A percentile compares a stretch with the other conserved stretches of the same genome.
Conservation (phyloP, 2,888 invertebrate genomes). For the Trissoscelio sp. region DNA sequence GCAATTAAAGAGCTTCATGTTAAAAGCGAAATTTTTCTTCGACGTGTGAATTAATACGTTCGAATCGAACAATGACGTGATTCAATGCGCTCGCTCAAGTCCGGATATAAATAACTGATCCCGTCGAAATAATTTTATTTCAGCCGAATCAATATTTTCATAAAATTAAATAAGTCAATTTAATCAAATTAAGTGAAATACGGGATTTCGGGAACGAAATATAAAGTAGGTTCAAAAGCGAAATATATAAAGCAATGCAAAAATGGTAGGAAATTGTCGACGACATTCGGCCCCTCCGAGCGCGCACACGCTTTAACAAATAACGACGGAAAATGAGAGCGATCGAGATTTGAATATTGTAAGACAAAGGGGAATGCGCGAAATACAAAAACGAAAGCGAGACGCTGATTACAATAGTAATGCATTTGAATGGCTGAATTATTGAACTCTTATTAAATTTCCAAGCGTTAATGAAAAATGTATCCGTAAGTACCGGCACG, state of each 20-base stretch:
- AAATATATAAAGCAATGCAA: slow-evolving; percentile 14
- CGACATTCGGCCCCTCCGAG: neutral
- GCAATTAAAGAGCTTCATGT: slow-evolving; percentile 48
- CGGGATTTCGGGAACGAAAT: neutral
- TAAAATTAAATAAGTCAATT: slow-evolving; percentile 47
- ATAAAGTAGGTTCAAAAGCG: slow-evolving; percentile 1
- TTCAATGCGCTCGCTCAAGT: slow-evolving; percentile 26
- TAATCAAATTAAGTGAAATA: slow-evolving; percentile 37
- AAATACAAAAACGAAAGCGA: slow-evolving; percentile 20
- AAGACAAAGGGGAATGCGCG: neutral
- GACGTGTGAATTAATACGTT: slow-evolving; percentile 51
- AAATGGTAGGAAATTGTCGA: neutral
- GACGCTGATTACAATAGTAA: slow-evolving; percentile 20
- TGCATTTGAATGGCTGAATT: slow-evolving; percentile 17
- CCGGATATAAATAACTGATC: slow-evolving; percentile 46
- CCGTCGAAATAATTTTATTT: slow-evolving; percentile 46
- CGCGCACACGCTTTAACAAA: neutral
- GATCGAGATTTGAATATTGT: neutral
- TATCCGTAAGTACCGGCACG: slow-evolving; percentile 33
- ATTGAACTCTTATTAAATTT: slow-evolving; percentile 35
- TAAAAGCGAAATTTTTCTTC: slow-evolving; percentile 52
- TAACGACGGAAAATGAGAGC: neutral
- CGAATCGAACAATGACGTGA: slow-evolving; percentile 47
- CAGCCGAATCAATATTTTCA: slow-evolving; percentile 35
- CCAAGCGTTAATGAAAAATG: slow-evolving; percentile 40